Conservation (phyloP, 2,113 vertebrate species). For the Zootoca vivipara region DNA sequence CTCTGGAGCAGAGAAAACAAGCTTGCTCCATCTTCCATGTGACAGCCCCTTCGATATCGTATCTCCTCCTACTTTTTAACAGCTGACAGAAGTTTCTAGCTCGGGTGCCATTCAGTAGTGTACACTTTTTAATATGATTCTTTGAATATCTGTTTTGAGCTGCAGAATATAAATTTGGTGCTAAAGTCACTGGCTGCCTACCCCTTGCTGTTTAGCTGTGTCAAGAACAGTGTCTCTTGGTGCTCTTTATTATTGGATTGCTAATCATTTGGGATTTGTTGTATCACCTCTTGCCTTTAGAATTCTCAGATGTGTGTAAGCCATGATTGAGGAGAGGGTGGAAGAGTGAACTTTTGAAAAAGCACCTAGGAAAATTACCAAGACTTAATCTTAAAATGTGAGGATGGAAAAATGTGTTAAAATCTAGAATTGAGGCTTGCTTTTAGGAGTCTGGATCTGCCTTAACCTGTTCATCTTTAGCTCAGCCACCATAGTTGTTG, state of each 20-base stretch:
- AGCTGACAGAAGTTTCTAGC: background rate
- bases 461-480: slow-evolving; percentile 44
- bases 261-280: background rate
- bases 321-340: background rate
- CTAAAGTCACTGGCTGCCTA: slow-evolving; percentile 48
- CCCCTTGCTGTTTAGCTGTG: background rate
- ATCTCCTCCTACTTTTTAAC: background rate
- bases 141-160: slow-evolving; percentile 51
- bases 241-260: slow-evolving; percentile 13
- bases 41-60: no score
- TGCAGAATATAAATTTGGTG: slow-evolving; percentile 33
- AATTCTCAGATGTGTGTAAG: background rate
- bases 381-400: background rate
- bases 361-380: background rate
- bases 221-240: slow-evolving; percentile 27
- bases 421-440: slow-evolving; percentile 19
- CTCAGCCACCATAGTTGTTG: slow-evolving; percentile 13
- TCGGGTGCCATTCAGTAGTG: background rate
- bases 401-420: background rate
- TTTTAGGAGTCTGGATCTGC: slow-evolving; percentile 43
- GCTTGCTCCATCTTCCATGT: no score
- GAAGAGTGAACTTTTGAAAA: background rate
- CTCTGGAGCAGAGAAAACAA: no score
- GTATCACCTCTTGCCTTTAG: background rate
- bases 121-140: slow-evolving; percentile 42